These are phyloP conservation scores for Apeltes quadracus DNA, from an alignment of 2,113 vertebrate genomes.

Conservation along the genomic window DNA sequence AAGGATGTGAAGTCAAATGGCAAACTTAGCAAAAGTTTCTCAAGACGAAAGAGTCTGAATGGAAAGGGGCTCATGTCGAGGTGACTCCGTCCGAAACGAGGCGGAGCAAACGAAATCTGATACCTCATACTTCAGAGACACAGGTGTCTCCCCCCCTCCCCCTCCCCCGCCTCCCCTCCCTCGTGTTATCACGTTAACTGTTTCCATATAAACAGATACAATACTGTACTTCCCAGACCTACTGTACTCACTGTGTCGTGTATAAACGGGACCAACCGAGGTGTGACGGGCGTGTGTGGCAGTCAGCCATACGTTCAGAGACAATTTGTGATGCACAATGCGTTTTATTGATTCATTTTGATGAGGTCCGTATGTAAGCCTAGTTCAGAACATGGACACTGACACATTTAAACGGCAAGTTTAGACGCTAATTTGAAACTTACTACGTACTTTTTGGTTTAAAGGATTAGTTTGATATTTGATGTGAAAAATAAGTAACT, in stretches of 20 bases:
- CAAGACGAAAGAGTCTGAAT: conserved; percentile 38
- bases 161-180: background rate
- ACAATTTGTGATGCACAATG: conserved; percentile 18
- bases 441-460: too few relatives aligned
- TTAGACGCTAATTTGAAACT: background rate
- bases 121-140: background rate
- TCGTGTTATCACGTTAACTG: conserved; percentile 27
- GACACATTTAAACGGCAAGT: background rate
- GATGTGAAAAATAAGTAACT: too few relatives aligned
- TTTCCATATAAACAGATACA: conserved; percentile 64
- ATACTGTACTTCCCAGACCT: conserved; percentile 34
- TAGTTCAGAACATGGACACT: background rate
- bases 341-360: conserved; percentile 22
- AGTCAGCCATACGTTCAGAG: background rate
- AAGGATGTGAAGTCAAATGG: conserved; percentile 65
- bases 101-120: background rate
- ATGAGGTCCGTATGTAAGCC: conserved; percentile 32
- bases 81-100: conserved; percentile 15
- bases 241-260: conserved; percentile 52
- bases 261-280: conserved; percentile 55
- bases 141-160: background rate
- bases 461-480: background rate
- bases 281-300: conserved; percentile 26
- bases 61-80: background rate
- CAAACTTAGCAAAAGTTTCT: conserved; percentile 53